A percentile compares a stretch with the other conserved stretches of the same genome.
Evolutionary conservation across 2,888 invertebrate genomes (phyloP).

Genomic region (Hirtodrosophila histrioides): DNA sequence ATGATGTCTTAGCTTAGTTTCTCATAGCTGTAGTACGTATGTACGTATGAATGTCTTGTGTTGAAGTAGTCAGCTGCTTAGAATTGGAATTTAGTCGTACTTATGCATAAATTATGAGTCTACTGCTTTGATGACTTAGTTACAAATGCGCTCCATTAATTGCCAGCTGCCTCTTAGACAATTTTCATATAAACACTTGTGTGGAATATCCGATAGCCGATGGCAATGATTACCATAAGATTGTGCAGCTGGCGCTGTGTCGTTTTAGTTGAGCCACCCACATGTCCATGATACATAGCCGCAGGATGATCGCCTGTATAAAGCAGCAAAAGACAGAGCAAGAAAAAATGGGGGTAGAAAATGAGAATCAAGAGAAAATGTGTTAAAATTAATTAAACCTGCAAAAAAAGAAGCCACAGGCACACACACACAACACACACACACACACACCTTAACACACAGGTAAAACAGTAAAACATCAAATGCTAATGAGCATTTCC

Average conservation of each 20-base stretch:
- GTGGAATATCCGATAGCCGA: conserved; percentile 82
- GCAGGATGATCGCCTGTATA: conserved; percentile 91
- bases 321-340: conserved; percentile 36
- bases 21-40: conserved; percentile 6
- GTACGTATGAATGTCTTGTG: conserved; percentile 12
- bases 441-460: background rate
- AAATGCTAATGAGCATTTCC: conserved; percentile 71
- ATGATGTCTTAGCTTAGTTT: conserved; percentile 21
- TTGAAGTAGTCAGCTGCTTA: conserved; percentile 5
- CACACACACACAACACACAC: background rate
- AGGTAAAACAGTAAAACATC: conserved; percentile 40
- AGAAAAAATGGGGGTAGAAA: background rate
- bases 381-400: conserved; percentile 71
- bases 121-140: conserved; percentile 46
- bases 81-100: conserved; percentile 3
- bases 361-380: conserved; percentile 58
- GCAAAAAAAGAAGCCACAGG: conserved; percentile 7
- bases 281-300: conserved; percentile 88
- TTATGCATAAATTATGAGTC: conserved; percentile 33
- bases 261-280: conserved; percentile 84
- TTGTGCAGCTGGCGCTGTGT: conserved; percentile 83
- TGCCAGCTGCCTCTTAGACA: conserved; percentile 60
- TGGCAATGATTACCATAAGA: conserved; percentile 78
- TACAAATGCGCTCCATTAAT: conserved; percentile 43
- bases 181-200: conserved; percentile 78